Percentiles rank a stretch among this genome's conserved stretches.
These are phyloP conservation scores for Paratilapia polleni DNA, from an alignment of 2,113 vertebrate genomes.

Conservation along the genomic window DNA sequence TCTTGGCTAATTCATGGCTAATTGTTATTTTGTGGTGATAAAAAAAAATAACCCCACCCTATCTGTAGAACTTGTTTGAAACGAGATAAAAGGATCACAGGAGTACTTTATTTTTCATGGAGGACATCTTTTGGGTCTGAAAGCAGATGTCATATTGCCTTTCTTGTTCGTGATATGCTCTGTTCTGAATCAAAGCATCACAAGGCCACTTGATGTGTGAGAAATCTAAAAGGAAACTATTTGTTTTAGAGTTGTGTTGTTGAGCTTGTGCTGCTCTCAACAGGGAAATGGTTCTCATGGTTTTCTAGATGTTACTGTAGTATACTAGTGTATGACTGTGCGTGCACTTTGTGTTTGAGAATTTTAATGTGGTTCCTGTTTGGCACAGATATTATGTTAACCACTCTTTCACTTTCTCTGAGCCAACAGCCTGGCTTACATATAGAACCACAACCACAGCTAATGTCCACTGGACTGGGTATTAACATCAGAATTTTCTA, in stretches of 20 bases:
- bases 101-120: background rate
- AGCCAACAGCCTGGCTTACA: background rate
- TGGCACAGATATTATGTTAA: slow-evolving; percentile 19
- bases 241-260: background rate
- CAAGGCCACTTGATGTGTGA: background rate
- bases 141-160: background rate
- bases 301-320: slow-evolving; percentile 46
- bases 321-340: slow-evolving; percentile 36
- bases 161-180: background rate
- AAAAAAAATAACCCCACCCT: background rate
- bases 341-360: slow-evolving; percentile 50
- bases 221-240: background rate
- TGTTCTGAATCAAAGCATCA: background rate
- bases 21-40: background rate
- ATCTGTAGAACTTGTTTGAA: background rate
- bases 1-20: background rate
- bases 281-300: background rate
- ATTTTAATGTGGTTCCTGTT: slow-evolving; percentile 33
- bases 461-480: background rate
- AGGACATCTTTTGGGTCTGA: background rate
- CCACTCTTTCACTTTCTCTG: slow-evolving; percentile 25
- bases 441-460: slow-evolving; percentile 3
- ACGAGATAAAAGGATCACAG: background rate
- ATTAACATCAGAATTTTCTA: background rate
- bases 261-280: background rate